A percentile compares a stretch with the other conserved stretches of the same genome.
These are phyloP conservation scores for Endomychus coccineus DNA, from an alignment of 2,888 invertebrate species.

Conservation along the genomic window DNA sequence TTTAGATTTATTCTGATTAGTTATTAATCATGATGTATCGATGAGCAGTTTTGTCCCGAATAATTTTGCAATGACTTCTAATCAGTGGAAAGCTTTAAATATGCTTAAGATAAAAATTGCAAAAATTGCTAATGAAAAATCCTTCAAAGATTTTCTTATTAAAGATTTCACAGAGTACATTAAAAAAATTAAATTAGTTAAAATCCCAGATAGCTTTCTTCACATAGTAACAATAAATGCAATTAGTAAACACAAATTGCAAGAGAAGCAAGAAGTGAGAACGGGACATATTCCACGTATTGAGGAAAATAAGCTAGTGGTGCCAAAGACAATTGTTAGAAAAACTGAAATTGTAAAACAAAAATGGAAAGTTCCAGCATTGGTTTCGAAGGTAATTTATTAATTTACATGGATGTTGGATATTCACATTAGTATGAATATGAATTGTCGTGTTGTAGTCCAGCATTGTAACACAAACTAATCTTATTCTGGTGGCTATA, in stretches of 20 bases:
- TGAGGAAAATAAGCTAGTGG: neutral
- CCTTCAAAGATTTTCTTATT: constrained; percentile 39
- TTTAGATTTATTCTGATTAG: too few relatives aligned
- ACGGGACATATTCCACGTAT: too few relatives aligned
- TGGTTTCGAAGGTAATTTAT: constrained; percentile 32
- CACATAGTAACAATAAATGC: too few relatives aligned
- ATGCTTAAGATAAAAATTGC: constrained; percentile 43
- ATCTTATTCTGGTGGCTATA: constrained; percentile 57
- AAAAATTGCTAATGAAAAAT: constrained; percentile 42
- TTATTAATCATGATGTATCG: too few relatives aligned
- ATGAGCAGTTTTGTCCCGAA: too few relatives aligned
- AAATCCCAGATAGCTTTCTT: too few relatives aligned
- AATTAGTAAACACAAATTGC: too few relatives aligned
- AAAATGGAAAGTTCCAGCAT: constrained; percentile 43
- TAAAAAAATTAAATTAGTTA: too few relatives aligned
- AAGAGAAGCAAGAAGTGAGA: too few relatives aligned
- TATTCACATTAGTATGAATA: neutral
- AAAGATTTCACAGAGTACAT: constrained; percentile 37
- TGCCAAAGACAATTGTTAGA: constrained; percentile 10
- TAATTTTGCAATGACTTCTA: too few relatives aligned
- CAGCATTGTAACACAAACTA: constrained; percentile 57
- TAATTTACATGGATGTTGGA: constrained; percentile 5
- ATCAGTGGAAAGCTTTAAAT: constrained; percentile 41
- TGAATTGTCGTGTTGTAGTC: constrained; percentile 41
- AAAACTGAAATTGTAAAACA: constrained; percentile 30